A percentile compares a stretch with the other conserved stretches of the same genome.
phyloP scores from a whole-genome alignment of 2,888 invertebrate species.

The Encarsia formosa region DNA sequence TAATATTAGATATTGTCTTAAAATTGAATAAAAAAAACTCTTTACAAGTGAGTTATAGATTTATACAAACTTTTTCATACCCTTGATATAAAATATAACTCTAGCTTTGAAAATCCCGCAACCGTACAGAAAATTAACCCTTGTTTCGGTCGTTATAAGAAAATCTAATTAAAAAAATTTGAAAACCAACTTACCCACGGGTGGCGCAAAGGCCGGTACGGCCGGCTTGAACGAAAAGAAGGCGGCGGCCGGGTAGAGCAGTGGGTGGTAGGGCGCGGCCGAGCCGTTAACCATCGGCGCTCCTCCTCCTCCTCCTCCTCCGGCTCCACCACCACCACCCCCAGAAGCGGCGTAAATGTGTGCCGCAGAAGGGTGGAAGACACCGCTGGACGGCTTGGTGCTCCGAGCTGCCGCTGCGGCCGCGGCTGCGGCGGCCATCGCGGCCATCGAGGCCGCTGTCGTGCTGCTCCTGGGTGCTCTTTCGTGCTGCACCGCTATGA shows the following conservation, averaged over 20 bases:
- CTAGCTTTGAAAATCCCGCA: no score
- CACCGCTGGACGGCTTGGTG: conserved; percentile 37
- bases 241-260: conserved; percentile 46
- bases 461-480: conserved; percentile 65
- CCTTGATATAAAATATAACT: no score
- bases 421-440: conserved; percentile 3
- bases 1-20: no score
- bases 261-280: conserved; percentile 47
- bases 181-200: conserved; percentile 12
- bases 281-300: no score
- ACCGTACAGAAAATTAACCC: no score
- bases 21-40: no score
- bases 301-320: no score
- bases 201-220: conserved; percentile 15
- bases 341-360: no score
- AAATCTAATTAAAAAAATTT: background rate
- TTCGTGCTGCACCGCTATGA: conserved; percentile 87
- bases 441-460: conserved; percentile 14
- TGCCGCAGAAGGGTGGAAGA: conserved; percentile 39
- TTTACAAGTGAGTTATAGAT: no score
- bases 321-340: no score
- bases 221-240: conserved; percentile 46
- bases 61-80: no score
- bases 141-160: no score
- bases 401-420: conserved; percentile 25